These are phyloP conservation scores for Allolobophora icterica DNA, from an alignment of 2,888 invertebrate genomes.

Conservation along the genomic window DNA sequence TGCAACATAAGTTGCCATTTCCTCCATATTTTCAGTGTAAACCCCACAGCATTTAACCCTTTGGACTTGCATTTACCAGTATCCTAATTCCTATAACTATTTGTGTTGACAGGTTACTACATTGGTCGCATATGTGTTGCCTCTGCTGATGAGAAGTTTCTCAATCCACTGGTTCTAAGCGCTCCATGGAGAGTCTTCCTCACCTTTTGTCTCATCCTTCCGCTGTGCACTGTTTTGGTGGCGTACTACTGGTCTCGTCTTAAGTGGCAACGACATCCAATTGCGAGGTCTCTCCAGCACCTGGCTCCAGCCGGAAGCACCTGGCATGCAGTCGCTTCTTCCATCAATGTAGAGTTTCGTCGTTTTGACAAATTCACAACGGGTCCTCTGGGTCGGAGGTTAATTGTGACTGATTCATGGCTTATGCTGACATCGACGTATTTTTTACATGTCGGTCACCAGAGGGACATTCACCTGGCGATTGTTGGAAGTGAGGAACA, in stretches of 20 bases:
- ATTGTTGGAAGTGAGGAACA: constrained; percentile 73
- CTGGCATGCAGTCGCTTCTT: constrained; percentile 76
- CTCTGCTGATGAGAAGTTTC: constrained; percentile 50
- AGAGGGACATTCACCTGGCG: constrained; percentile 77
- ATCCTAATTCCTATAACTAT: not conserved
- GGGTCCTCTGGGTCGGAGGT: constrained; percentile 57
- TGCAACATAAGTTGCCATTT: not conserved
- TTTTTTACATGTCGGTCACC: constrained; percentile 73
- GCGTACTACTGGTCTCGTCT: constrained; percentile 75
- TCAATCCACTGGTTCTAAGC: constrained; percentile 47
- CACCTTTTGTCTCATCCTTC: constrained; percentile 61
- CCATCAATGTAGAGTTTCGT: constrained; percentile 78
- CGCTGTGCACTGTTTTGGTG: constrained; percentile 68
- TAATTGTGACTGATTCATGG: constrained; percentile 79
- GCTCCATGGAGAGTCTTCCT: constrained; percentile 54
- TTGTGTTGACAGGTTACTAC: constrained; percentile 58
- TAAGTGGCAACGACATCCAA: constrained; percentile 78
- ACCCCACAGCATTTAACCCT: not conserved
- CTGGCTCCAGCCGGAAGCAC: constrained; percentile 61
- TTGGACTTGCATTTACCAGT: not conserved
- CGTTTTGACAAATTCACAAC: constrained; percentile 68
- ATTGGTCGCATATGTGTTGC: constrained; percentile 52
- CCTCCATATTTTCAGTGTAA: not conserved
- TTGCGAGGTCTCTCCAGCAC: constrained; percentile 72
- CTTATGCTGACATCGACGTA: constrained; percentile 83